A percentile compares a stretch with the other conserved stretches of the same genome.
Conservation (phyloP, 2,888 invertebrate genomes). For the Ophion ventricosus region DNA sequence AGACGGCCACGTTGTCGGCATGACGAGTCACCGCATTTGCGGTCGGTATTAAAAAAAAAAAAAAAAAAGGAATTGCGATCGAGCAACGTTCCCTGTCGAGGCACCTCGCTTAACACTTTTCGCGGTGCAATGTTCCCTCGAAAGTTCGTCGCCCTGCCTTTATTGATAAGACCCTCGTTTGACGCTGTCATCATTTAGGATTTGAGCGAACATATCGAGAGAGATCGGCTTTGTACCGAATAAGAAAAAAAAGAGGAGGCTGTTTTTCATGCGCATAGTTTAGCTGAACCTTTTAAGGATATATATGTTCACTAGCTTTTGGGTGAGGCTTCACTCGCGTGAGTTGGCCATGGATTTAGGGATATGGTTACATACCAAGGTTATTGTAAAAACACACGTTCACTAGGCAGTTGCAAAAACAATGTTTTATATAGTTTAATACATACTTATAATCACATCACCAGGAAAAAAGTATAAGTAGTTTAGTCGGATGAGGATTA, state of each 20-base stretch:
- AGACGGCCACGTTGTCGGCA: conserved; percentile 18
- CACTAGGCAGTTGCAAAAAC: too few relatives aligned
- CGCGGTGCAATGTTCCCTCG: conserved; percentile 66
- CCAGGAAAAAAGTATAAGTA: too few relatives aligned
- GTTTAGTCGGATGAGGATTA: too few relatives aligned
- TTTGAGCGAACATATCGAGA: conserved; percentile 52
- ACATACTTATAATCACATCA: too few relatives aligned
- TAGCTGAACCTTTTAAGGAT: conserved; percentile 9
- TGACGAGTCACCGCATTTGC: conserved; percentile 56
- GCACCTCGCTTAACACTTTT: conserved; percentile 63
- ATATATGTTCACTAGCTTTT: too few relatives aligned
- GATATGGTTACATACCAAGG: too few relatives aligned
- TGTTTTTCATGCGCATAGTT: conserved; percentile 30
- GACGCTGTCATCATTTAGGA: conserved; percentile 76
- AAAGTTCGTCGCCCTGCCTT: conserved; percentile 50
- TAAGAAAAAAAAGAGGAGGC: conserved; percentile 25
- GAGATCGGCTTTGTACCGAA: conserved; percentile 42
- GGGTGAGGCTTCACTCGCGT: too few relatives aligned
- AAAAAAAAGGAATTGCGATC: conserved; percentile 62
- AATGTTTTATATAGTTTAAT: too few relatives aligned
- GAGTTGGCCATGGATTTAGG: too few relatives aligned
- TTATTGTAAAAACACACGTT: too few relatives aligned
- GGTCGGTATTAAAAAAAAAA: conserved; percentile 65
- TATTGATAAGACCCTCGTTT: conserved; percentile 65
- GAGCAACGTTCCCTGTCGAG: conserved; percentile 62